Conservation (phyloP, 1,140 invertebrate genomes). For the Cydia amplana region DNA sequence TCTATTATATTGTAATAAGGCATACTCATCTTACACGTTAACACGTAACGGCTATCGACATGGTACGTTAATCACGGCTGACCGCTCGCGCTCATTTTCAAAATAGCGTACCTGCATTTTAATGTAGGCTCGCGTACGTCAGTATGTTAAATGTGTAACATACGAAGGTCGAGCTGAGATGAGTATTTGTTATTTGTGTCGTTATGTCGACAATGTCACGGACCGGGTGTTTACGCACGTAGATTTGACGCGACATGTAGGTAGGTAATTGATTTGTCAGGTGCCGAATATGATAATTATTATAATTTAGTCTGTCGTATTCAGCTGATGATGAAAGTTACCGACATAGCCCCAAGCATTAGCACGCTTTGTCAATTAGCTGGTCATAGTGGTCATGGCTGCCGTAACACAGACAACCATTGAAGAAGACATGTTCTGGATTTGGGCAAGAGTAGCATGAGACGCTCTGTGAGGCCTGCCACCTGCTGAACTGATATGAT, state of each 20-base stretch:
- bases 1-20: constrained; percentile 5
- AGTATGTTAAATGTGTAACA: neutral
- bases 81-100: neutral
- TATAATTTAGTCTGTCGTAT: neutral
- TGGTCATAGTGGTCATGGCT: no score
- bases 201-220: constrained; percentile 11
- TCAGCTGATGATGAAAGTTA: no score
- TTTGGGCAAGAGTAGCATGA: no score
- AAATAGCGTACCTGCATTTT: constrained; percentile 6
- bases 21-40: neutral
- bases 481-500: no score
- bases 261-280: neutral
- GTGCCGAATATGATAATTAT: neutral
- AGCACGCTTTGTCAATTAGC: neutral
- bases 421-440: neutral
- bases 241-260: neutral
- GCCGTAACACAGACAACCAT: neutral
- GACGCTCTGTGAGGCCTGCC: no score
- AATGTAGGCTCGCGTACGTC: neutral
- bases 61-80: constrained; percentile 20
- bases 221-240: neutral
- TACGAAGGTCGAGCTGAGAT: constrained; percentile 2
- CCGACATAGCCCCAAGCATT: no score
- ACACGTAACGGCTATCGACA: constrained; percentile 21
- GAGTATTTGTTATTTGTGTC: neutral